Conservation (phyloP, 2,888 invertebrate genomes). For the Argyresthia albistria region DNA sequence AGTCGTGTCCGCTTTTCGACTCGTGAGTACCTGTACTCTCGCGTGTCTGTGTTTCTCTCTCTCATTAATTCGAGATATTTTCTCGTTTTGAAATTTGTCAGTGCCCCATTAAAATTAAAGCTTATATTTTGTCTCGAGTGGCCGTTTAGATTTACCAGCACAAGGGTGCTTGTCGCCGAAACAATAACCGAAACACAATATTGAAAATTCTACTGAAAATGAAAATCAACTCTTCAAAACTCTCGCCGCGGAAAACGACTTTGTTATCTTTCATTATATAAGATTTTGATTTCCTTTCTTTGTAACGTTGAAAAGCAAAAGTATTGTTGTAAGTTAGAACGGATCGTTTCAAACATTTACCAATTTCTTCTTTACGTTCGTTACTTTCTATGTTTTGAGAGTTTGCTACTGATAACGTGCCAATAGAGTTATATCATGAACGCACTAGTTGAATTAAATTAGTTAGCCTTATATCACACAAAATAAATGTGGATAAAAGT, state of each 20-base stretch:
- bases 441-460: too few species aligned
- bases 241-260: slow-evolving; percentile 3
- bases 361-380: too few species aligned
- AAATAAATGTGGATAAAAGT: too few species aligned
- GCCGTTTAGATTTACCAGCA: not conserved
- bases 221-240: too few species aligned
- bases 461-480: too few species aligned
- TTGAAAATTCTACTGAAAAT: slow-evolving; percentile 4
- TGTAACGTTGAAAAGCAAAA: too few species aligned
- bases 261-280: slow-evolving; percentile 6
- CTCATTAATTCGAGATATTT: not conserved
- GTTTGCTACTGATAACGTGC: too few species aligned
- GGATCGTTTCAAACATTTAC: too few species aligned
- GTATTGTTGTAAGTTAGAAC: not conserved
- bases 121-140: slow-evolving; percentile 9
- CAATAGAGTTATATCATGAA: too few species aligned
- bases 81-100: not conserved
- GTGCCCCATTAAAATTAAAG: slow-evolving; percentile 5
- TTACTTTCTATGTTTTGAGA: too few species aligned
- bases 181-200: slow-evolving; percentile 8
- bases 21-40: slow-evolving; percentile 12
- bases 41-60: not conserved
- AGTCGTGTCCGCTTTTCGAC: slow-evolving; percentile 31
- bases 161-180: not conserved
- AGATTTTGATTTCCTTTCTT: slow-evolving; percentile 5